A percentile compares a stretch with the other conserved stretches of the same genome.
These are phyloP conservation scores for Stenichneumon culpator DNA, from an alignment of 2,888 invertebrate species.

Conservation along the genomic window DNA sequence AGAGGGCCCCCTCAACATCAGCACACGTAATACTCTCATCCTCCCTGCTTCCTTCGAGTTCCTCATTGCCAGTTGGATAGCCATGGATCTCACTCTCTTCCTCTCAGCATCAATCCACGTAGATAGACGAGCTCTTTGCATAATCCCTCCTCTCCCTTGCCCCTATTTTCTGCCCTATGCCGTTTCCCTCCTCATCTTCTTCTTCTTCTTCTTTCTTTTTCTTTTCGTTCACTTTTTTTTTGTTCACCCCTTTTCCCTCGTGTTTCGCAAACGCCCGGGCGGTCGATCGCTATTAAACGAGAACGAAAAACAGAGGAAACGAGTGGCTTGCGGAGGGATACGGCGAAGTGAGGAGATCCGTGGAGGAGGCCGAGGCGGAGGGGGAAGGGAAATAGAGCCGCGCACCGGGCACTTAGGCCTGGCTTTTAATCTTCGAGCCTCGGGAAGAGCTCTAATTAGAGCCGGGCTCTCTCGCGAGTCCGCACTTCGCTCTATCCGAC, in stretches of 20 bases:
- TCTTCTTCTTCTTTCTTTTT: constrained; percentile 32
- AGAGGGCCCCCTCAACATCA: not conserved
- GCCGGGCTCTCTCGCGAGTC: constrained; percentile 70
- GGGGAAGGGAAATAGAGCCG: constrained; percentile 51
- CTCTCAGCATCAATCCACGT: constrained; percentile 15
- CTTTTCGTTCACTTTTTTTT: constrained; percentile 17
- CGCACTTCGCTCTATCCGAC: constrained; percentile 14
- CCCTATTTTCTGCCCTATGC: constrained; percentile 51
- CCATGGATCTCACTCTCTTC: constrained; percentile 14
- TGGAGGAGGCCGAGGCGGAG: constrained; percentile 12
- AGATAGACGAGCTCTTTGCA: constrained; percentile 51
- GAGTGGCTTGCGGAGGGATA: constrained; percentile 50
- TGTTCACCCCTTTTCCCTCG: constrained; percentile 55
- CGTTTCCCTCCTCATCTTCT: constrained; percentile 25
- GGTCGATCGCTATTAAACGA: constrained; percentile 69
- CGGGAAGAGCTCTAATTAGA: constrained; percentile 84
- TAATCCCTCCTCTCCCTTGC: constrained; percentile 65
- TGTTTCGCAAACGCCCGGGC: constrained; percentile 49
- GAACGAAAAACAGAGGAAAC: constrained; percentile 64
- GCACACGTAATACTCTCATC: constrained; percentile 19
- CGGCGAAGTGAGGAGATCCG: constrained; percentile 15
- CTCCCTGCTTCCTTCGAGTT: constrained; percentile 32
- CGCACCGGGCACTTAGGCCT: constrained; percentile 77
- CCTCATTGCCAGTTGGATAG: constrained; percentile 41
- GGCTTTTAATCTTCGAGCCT: constrained; percentile 79